phyloP scores from a whole-genome alignment of 2,797 vertebrate species.

The Paratrypauchen microcephalus region DNA sequence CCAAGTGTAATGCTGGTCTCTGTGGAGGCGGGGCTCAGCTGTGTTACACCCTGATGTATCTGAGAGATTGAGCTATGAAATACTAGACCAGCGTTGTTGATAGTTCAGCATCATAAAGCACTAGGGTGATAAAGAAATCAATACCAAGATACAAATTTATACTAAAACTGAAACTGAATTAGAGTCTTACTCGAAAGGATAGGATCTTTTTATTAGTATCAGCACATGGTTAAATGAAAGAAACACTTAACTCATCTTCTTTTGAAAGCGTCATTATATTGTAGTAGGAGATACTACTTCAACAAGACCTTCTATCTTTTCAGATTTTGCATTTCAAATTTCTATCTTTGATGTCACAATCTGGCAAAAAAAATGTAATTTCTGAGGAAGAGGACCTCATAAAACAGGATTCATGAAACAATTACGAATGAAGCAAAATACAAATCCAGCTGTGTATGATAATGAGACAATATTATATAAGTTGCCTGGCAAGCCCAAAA shows the following conservation, averaged over 20 bases:
- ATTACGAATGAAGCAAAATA: too few relatives aligned
- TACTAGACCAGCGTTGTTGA: neutral
- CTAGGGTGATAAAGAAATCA: neutral
- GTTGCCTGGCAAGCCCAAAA: too few relatives aligned
- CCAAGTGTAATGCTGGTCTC: slow-evolving; percentile 2
- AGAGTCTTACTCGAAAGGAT: neutral
- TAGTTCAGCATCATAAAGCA: neutral
- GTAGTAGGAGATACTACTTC: neutral
- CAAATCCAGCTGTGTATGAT: too few relatives aligned
- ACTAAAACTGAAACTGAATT: neutral
- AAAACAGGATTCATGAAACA: too few relatives aligned
- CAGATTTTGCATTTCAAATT: too few relatives aligned
- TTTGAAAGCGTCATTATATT: neutral
- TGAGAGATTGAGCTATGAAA: neutral
- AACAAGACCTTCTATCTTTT: neutral
- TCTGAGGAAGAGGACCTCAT: too few relatives aligned
- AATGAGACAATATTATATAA: too few relatives aligned
- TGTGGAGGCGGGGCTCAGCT: slow-evolving; percentile 1
- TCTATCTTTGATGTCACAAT: too few relatives aligned
- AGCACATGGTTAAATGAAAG: neutral
- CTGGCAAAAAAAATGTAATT: too few relatives aligned
- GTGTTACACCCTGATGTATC: neutral
- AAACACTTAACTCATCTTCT: neutral
- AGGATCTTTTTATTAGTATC: neutral
- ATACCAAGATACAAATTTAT: neutral